Evolutionary conservation across 2,797 vertebrate genomes (phyloP).

Genomic region (Phalanger gymnotis): DNA sequence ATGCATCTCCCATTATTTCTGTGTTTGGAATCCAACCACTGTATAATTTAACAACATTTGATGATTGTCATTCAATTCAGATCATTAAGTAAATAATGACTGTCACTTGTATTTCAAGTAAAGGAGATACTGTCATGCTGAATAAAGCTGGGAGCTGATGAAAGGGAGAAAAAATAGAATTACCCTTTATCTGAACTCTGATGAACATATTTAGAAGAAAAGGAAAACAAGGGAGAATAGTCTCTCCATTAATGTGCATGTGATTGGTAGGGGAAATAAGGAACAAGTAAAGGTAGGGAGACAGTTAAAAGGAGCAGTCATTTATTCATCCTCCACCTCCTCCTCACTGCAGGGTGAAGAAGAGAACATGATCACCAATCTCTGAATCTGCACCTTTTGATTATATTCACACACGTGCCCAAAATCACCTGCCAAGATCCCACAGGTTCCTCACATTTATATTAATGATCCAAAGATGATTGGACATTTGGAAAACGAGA

Average conservation of each 20-base stretch:
- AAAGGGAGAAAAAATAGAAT: conserved; percentile 36
- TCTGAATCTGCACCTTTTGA: background rate
- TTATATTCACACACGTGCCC: background rate
- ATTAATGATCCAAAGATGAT: background rate
- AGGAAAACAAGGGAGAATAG: background rate
- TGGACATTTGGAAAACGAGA: background rate
- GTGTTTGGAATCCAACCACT: background rate
- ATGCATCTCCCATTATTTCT: conserved; percentile 12
- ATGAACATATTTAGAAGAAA: background rate
- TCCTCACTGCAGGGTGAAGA: background rate
- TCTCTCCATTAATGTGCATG: background rate
- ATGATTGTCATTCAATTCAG: conserved; percentile 48
- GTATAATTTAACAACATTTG: conserved; percentile 30
- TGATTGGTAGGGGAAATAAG: background rate
- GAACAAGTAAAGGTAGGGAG: background rate
- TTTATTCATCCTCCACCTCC: background rate
- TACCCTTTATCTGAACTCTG: conserved; percentile 36
- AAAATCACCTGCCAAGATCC: conserved; percentile 12
- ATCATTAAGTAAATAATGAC: conserved; percentile 53
- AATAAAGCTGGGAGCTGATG: conserved; percentile 9
- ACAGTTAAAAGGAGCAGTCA: background rate
- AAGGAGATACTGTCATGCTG: conserved; percentile 39
- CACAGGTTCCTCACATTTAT: background rate
- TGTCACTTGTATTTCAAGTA: conserved; percentile 52
- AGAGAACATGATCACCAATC: background rate